phyloP scores from a whole-genome alignment of 2,113 vertebrate species.

The Tauraco erythrolophus region DNA sequence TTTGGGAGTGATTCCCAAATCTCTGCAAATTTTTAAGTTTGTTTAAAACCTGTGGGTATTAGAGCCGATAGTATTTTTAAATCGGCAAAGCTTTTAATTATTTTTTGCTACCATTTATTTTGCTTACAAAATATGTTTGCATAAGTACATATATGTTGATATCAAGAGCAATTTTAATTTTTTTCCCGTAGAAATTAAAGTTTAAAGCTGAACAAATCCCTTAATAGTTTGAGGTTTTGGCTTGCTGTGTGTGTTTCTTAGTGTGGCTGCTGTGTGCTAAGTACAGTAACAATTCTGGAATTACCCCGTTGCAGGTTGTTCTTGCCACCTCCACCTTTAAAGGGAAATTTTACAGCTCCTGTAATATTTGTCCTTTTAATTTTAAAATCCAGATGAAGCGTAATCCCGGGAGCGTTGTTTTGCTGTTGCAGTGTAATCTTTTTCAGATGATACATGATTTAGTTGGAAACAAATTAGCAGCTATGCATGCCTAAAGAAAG shows the following conservation, averaged over 20 bases:
- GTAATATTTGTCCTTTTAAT: slow-evolving; percentile 55
- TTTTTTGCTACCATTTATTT: not conserved
- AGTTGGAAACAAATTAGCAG: slow-evolving; percentile 78
- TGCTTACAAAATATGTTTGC: not conserved
- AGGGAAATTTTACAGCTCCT: slow-evolving; percentile 37
- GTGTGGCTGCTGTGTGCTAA: not conserved
- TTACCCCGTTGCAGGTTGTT: not conserved
- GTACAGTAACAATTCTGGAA: not conserved
- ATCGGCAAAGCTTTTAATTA: not conserved
- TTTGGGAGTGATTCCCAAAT: not conserved
- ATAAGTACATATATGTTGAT: not conserved
- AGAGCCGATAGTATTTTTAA: not conserved
- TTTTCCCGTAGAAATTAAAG: not conserved
- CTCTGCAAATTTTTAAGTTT: not conserved
- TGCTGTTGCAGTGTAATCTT: slow-evolving; percentile 59
- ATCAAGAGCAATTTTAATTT: rapidly evolving
- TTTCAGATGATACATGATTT: slow-evolving; percentile 73
- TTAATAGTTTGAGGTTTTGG: not conserved
- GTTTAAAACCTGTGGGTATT: not conserved
- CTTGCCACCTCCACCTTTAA: not conserved
- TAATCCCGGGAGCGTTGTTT: slow-evolving; percentile 63
- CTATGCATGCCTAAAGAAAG: slow-evolving; percentile 76
- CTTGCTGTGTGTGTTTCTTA: not conserved
- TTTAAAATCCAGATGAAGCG: slow-evolving; percentile 64
- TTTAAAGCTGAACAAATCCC: not conserved